Evolutionary conservation across 2,888 invertebrate species (phyloP), one percentile per base, ranked within the genome.

Genomic region (Oscheius onirici): DNA sequence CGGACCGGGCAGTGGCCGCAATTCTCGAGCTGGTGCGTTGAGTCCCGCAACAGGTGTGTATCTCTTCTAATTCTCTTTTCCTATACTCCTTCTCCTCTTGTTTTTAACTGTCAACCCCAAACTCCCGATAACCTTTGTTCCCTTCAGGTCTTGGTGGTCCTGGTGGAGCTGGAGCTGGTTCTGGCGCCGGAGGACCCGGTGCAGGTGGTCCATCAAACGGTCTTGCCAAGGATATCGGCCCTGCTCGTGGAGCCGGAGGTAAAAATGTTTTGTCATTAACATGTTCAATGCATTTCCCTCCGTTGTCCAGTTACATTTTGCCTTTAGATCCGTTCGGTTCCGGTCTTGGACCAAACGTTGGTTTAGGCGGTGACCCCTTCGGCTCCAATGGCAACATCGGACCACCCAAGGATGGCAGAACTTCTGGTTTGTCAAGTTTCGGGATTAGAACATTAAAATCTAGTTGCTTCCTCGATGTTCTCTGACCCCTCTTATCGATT

Each of bases 401-500:
- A 66, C 34, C 34, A 34, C 68, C 68, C 15, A n/a, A 46, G 8
- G 57, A 55, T 57, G 68, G 66, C 34, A 52, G 66, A 40, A 20
- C 43, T 43, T 55, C 55, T 26, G 68, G 68, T 68, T 11, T 43
- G 41, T 34, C 2, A 2, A 60, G 17, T 43, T 2, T 34, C 13
- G 22, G 6, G 5, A 34, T 6, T 17, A 17, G 26, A 24, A 28
- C 44, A 26, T 13, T 24, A 10, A 43, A 3, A n/a, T 66, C 34
- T 20, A 66, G 66, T 52, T 34, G 52, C 66, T 17, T 52, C 49
- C 73, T 75, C 40, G 49, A 76, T 20, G 54, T 81, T 61, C 77
- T 84, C 73, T 77, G 81, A 34, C 81, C 84, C 65, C 82, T 77
- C 83, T 10, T 81, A 79, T 57, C 73, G 76, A 40, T 69, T 80